These are phyloP conservation scores for Schrankia costaestrigalis DNA, from an alignment of 2,888 invertebrate genomes.

Conservation along the genomic window DNA sequence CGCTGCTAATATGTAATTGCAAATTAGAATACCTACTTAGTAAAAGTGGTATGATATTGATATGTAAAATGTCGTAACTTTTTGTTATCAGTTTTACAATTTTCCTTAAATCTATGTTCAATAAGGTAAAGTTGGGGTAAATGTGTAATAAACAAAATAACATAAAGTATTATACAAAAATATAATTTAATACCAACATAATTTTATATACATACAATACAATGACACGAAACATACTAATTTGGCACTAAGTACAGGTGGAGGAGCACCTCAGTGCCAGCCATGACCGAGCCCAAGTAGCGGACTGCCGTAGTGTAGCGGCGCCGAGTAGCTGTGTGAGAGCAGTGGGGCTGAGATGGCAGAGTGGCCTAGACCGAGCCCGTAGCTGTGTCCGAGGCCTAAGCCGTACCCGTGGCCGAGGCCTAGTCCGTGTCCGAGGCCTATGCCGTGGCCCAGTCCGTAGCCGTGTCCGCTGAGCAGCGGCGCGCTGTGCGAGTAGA, in stretches of 20 bases:
- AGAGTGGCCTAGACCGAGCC: conserved; percentile 34
- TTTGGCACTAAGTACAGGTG: conserved; percentile 48
- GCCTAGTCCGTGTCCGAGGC: conserved; percentile 14
- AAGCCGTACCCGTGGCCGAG: conserved; percentile 19
- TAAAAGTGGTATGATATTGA: too few species aligned
- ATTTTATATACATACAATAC: conserved; percentile 4
- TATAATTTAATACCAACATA: conserved; percentile 9
- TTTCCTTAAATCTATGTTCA: too few species aligned
- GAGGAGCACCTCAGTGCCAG: conserved; percentile 47
- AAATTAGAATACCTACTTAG: too few species aligned
- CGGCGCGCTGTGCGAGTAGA: conserved; percentile 42
- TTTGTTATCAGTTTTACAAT: too few species aligned
- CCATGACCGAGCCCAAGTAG: conserved; percentile 53
- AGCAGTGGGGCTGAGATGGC: conserved; percentile 36
- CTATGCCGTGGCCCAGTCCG: conserved; percentile 29
- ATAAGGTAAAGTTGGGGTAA: too few species aligned
- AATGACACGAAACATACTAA: conserved; percentile 31
- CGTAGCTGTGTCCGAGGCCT: conserved; percentile 22
- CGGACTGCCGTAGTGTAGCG: conserved; percentile 31
- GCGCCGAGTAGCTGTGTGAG: conserved; percentile 28
- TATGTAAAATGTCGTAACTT: too few species aligned
- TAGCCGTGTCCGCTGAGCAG: conserved; percentile 28
- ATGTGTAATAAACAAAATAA: too few species aligned
- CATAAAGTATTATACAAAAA: background rate
- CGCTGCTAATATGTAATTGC: too few species aligned